Conservation (phyloP, 2,113 vertebrate genomes). For the Centropus bengalensis region DNA sequence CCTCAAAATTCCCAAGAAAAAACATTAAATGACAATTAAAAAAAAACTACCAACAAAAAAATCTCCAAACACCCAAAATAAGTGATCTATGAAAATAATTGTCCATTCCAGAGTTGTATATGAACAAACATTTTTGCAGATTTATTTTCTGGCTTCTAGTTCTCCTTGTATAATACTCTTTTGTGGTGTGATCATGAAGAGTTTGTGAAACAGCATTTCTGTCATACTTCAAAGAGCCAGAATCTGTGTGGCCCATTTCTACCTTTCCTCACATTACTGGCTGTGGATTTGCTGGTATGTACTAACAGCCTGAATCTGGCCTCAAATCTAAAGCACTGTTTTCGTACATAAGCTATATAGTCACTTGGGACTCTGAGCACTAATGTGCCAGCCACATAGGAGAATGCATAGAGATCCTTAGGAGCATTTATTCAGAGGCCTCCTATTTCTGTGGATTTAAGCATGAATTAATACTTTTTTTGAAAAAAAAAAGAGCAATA, state of each 20-base stretch:
- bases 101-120: not conserved
- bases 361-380: not conserved
- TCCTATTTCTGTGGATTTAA: conserved; percentile 9
- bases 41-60: not conserved
- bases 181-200: not conserved
- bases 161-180: not conserved
- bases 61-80: not conserved
- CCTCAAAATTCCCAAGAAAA: not conserved
- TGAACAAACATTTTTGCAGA: not conserved
- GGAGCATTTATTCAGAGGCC: not conserved
- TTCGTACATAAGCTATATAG: not conserved
- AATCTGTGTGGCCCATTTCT: not conserved
- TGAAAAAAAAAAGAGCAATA: not conserved
- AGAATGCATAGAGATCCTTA: not conserved
- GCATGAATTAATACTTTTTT: not conserved
- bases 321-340: not conserved
- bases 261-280: not conserved
- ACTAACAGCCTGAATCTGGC: not conserved
- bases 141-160: not conserved
- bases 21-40: not conserved
- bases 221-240: not conserved
- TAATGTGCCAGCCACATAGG: not conserved
- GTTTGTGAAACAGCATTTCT: not conserved
- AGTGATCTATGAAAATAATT: not conserved
- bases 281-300: not conserved